These are phyloP conservation scores for Troides aeacus DNA, from an alignment of 2,888 invertebrate species.

Conservation along the genomic window DNA sequence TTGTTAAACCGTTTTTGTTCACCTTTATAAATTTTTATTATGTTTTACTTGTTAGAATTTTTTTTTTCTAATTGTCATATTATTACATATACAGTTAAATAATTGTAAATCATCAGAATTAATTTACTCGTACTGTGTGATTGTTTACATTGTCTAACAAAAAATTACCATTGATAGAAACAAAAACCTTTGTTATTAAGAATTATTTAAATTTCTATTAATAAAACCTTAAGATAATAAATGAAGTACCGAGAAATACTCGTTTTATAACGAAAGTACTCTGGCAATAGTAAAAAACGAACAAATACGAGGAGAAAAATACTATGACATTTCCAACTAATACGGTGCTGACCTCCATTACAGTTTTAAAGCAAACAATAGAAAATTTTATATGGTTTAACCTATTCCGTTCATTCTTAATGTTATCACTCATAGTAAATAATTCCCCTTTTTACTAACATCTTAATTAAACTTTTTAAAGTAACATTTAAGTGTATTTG, in stretches of 20 bases:
- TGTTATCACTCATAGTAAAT: constrained; percentile 8
- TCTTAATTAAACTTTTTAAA: neutral
- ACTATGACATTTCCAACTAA: constrained; percentile 15
- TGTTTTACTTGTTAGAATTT: no score
- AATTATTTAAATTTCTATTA: no score
- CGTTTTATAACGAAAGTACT: neutral
- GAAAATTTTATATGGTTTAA: constrained; percentile 13
- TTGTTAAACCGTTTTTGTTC: no score
- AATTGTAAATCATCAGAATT: no score
- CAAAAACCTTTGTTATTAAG: no score
- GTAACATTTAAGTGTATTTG: neutral
- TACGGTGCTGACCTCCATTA: constrained; percentile 20
- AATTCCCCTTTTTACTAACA: neutral
- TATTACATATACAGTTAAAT: no score
- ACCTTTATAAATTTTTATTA: no score
- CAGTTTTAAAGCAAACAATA: constrained; percentile 13
- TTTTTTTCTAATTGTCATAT: no score
- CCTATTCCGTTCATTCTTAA: constrained; percentile 7
- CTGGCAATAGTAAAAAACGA: constrained; percentile 5
- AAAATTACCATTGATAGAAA: no score
- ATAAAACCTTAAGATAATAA: no score
- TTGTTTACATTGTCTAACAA: no score
- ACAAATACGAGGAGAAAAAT: constrained; percentile 15
- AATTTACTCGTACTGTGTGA: no score
- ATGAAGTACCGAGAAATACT: neutral